A percentile compares a stretch with the other conserved stretches of the same genome.
Conservation (phyloP, 2,113 vertebrate genomes). For the Rallus limicola region DNA sequence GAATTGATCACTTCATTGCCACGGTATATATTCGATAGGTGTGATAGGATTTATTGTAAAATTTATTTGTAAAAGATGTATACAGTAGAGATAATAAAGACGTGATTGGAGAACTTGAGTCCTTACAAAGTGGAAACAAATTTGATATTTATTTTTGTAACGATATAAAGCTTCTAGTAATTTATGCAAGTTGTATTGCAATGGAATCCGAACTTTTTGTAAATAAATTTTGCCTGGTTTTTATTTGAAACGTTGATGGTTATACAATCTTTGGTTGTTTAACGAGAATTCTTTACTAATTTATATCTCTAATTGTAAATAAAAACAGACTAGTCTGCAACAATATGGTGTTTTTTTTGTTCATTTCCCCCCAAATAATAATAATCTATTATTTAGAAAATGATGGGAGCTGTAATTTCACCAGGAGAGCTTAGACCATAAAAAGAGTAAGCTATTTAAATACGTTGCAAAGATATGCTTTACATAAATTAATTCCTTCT, state of each 20-base stretch:
- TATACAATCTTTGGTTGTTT: constrained; percentile 92
- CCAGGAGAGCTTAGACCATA: not conserved
- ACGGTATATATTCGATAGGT: constrained; percentile 88
- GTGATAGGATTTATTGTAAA: constrained; percentile 88
- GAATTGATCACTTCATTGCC: constrained; percentile 92
- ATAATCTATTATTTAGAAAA: constrained; percentile 8
- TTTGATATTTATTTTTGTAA: constrained; percentile 99
- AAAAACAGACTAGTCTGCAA: constrained; percentile 89
- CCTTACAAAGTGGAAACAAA: constrained; percentile 95
- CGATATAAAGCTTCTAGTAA: constrained; percentile 93
- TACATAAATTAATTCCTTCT: constrained; percentile 58
- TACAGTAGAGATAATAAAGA: constrained; percentile 84
- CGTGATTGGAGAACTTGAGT: constrained; percentile 88
- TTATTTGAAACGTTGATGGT: constrained; percentile 95
- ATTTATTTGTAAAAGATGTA: constrained; percentile 88
- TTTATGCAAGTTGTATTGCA: constrained; percentile 99
- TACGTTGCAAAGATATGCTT: constrained; percentile 40
- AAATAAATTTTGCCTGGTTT: constrained; percentile 97
- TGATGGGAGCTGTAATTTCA: constrained; percentile 13
- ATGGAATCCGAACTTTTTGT: constrained; percentile 92
- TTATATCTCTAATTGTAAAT: constrained; percentile 99
- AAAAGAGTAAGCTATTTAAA: constrained; percentile 31
- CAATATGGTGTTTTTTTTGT: constrained; percentile 59
- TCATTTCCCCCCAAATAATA: constrained; percentile 38
- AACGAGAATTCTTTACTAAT: constrained; percentile 97